Evolutionary conservation across 35 echinoderm and acorn worm genomes (phyloP), one percentile per base, ranked within the genome.

Genomic region (Chiridota heheva): DNA sequence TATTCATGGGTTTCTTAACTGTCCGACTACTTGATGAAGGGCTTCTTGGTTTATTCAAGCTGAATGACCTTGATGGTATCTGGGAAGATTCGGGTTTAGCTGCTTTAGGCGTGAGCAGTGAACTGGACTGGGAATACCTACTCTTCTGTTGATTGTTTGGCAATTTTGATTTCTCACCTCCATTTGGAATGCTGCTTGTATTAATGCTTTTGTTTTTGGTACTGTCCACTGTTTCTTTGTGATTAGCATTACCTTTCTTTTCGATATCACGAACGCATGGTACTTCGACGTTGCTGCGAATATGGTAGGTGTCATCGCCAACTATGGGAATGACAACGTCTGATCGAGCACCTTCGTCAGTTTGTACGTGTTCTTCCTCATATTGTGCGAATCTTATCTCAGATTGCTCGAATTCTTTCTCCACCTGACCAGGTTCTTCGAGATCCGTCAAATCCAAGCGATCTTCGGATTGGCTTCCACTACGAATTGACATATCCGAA

Each of bases 391-490:
- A 17, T 43, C 39, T 20, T 29, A 1, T 61, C 20, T 58, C 39
- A 3, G 27, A 53, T 53, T 53, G 12, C 48, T 53, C 30, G 42
- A 78, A 61, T 16, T 86, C 73, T 63, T 64, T 59, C 58, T 87
- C 62, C 24, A 87, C 39, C 17, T 78, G 60, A 18, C 60, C 71
- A 26, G 66, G 33, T 0, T 13, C 63, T 70, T 87, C 85, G 33
- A 87, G 37, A 60, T 87, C 85, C 70, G 58, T 39, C 60, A 49
- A 12, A 44, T 66, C 39, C 40, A 32, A 2, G 34, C 75, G 24
- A 58, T 45, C 13, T 60, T 49, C 34, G 58, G 38, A 5, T 43
- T 36, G 5, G 51, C 38, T 37, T 36, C 34, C 28, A 25, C 42
- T 26, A 44, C 60, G 42, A 45, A 59, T 36, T 73, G 71, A n/a